These are phyloP conservation scores for Heterodera carotae DNA, from an alignment of 1,140 invertebrate species.

Conservation along the genomic window DNA sequence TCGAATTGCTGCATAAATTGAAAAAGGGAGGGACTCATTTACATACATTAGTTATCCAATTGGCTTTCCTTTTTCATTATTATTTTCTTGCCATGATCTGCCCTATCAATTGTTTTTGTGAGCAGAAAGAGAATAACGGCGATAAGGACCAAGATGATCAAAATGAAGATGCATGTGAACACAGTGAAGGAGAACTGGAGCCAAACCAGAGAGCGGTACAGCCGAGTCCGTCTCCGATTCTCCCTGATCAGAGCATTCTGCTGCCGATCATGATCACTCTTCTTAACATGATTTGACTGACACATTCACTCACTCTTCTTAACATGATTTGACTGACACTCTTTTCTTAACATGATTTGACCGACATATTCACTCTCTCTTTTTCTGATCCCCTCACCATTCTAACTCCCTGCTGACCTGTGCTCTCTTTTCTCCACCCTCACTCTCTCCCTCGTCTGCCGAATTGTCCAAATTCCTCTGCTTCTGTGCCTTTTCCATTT, in stretches of 20 bases:
- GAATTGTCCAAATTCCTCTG: not conserved
- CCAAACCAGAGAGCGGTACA: conserved; percentile 26
- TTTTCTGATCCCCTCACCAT: not conserved
- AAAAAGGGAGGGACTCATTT: not conserved
- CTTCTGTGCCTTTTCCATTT: conserved; percentile 1
- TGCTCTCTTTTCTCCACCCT: conserved; percentile 4
- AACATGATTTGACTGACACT: too few relatives aligned
- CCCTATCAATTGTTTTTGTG: conserved; percentile 7
- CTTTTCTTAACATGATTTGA: not conserved
- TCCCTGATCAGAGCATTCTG: not conserved
- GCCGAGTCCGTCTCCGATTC: conserved; percentile 7
- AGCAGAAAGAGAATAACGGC: conserved; percentile 17
- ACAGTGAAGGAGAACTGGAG: conserved; percentile 27
- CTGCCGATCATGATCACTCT: not conserved
- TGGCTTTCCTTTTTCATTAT: too few relatives aligned
- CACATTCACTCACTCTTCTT: not conserved
- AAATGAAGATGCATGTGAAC: conserved; percentile 29
- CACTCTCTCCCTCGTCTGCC: not conserved
- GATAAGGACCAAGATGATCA: conserved; percentile 23
- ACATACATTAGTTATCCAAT: not conserved
- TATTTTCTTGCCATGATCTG: conserved; percentile 16
- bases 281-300: not conserved
- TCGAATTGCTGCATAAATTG: conserved; percentile 12
- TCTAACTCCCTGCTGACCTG: not conserved
- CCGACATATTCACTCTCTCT: conserved; percentile 11